A percentile compares a stretch with the other conserved stretches of the same genome.
These are phyloP conservation scores for Odontamblyopus rebecca DNA, from an alignment of 2,797 vertebrate species.

Conservation along the genomic window DNA sequence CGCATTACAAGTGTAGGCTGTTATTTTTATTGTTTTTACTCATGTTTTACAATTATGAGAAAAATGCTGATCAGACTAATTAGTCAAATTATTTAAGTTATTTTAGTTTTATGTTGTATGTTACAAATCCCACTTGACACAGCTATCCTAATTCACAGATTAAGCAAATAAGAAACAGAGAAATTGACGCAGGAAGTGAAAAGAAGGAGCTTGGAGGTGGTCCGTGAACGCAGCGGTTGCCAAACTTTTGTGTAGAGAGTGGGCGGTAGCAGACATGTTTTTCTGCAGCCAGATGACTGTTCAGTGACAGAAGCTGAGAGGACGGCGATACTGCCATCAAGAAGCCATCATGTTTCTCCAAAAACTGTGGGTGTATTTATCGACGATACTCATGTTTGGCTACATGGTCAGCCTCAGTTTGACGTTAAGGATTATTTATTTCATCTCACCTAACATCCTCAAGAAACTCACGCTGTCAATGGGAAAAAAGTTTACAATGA, in stretches of 20 bases:
- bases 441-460: slow-evolving; percentile 72
- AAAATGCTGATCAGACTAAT: no score
- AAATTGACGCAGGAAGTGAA: background rate
- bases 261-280: slow-evolving; percentile 11
- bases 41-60: no score
- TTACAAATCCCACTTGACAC: no score
- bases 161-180: background rate
- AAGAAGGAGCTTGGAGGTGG: slow-evolving; percentile 14
- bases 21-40: no score
- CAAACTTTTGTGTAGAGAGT: background rate
- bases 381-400: slow-evolving; percentile 15
- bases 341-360: slow-evolving; percentile 46
- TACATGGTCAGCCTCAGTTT: background rate
- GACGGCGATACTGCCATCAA: background rate
- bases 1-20: no score
- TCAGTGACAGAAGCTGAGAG: background rate
- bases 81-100: no score
- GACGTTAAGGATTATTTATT: slow-evolving; percentile 52
- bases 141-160: background rate
- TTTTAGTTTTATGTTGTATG: no score
- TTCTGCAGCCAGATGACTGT: background rate
- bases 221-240: slow-evolving; percentile 41
- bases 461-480: slow-evolving; percentile 77
- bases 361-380: slow-evolving; percentile 45
- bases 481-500: slow-evolving; percentile 73